phyloP scores from a whole-genome alignment of 2,797 vertebrate species.

The Pogonophryne albipinna region DNA sequence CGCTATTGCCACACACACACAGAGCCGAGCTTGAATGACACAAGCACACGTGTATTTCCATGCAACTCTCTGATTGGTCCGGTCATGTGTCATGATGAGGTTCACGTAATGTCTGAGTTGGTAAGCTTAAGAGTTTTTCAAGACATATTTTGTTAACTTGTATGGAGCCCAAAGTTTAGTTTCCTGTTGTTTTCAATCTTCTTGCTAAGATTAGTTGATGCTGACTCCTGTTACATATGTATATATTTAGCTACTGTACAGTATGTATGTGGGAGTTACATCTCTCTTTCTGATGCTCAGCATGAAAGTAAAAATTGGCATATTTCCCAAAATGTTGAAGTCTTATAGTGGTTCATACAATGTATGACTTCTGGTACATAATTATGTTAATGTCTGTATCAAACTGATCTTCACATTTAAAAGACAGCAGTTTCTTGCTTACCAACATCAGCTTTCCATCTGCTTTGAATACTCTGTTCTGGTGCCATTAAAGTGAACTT shows the following conservation, averaged over 20 bases:
- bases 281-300: neutral
- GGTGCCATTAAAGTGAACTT: conserved; percentile 22
- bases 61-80: too few species aligned
- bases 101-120: neutral
- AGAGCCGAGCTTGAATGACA: too few species aligned
- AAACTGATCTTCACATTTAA: conserved; percentile 5
- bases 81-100: too few species aligned
- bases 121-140: neutral
- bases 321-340: neutral
- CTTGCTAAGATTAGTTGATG: neutral
- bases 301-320: neutral
- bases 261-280: neutral
- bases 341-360: neutral
- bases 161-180: neutral
- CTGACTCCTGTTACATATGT: neutral
- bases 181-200: neutral
- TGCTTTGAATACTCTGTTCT: conserved; percentile 38
- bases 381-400: neutral
- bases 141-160: neutral
- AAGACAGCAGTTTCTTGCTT: conserved; percentile 21
- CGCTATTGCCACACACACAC: too few species aligned
- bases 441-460: conserved; percentile 41
- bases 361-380: neutral
- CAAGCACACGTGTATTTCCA: too few species aligned
- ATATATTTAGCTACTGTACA: neutral